These are phyloP conservation scores for Eudemis profundana DNA, from an alignment of 2,888 invertebrate genomes.

Conservation along the genomic window DNA sequence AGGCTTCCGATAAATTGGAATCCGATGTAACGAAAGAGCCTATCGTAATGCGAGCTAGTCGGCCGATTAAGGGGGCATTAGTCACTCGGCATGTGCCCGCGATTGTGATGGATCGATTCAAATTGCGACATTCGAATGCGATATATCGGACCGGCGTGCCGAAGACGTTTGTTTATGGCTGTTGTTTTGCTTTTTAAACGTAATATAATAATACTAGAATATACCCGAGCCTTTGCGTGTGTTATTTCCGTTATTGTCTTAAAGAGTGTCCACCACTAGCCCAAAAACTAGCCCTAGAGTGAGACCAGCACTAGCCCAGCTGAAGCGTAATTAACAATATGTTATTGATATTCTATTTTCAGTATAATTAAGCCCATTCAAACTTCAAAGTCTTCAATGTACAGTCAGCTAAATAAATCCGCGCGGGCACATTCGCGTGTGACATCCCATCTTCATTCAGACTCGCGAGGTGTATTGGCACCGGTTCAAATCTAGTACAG, in stretches of 20 bases:
- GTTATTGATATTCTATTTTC: slow-evolving; percentile 15
- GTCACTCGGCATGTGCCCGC: slow-evolving; percentile 68
- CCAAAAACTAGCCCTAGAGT: no score
- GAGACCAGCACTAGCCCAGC: neutral
- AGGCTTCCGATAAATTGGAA: slow-evolving; percentile 13
- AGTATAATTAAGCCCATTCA: slow-evolving; percentile 25
- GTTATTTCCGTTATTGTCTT: no score
- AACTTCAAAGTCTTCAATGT: slow-evolving; percentile 37
- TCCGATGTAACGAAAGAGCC: slow-evolving; percentile 25
- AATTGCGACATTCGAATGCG: slow-evolving; percentile 38
- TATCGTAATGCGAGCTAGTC: slow-evolving; percentile 44
- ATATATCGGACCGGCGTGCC: slow-evolving; percentile 41
- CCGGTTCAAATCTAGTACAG: slow-evolving; percentile 51
- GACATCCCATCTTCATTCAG: slow-evolving; percentile 55
- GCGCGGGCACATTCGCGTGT: slow-evolving; percentile 39
- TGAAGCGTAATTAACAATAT: neutral
- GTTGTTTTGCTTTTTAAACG: slow-evolving; percentile 20
- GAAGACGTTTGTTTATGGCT: slow-evolving; percentile 37
- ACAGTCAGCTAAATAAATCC: slow-evolving; percentile 47
- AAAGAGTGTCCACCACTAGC: no score
- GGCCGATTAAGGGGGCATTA: slow-evolving; percentile 71
- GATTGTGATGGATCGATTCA: slow-evolving; percentile 68
- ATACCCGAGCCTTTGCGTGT: neutral
- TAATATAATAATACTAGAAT: no score
- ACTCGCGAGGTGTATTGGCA: slow-evolving; percentile 53